Conservation (phyloP, 2,888 invertebrate genomes). For the Psylliodes chrysocephalus region DNA sequence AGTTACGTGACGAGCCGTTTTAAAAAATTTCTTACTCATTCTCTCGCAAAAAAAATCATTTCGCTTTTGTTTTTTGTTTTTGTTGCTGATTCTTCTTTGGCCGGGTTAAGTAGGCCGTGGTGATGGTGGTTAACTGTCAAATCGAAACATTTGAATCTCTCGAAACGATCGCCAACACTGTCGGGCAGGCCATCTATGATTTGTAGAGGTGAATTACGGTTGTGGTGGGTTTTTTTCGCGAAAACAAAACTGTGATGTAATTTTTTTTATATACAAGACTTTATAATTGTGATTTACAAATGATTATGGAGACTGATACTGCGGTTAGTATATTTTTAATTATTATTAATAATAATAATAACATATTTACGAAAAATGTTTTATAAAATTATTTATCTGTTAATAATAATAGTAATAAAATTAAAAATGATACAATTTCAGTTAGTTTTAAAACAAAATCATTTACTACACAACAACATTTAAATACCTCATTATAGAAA, state of each 20-base stretch:
- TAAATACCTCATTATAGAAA: no score
- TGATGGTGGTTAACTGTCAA: slow-evolving; percentile 44
- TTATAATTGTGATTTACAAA: slow-evolving; percentile 27
- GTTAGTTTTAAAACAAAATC: no score
- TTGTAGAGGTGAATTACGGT: slow-evolving; percentile 27
- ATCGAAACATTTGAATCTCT: slow-evolving; percentile 41
- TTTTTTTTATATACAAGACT: slow-evolving; percentile 25
- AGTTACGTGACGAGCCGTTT: slow-evolving; percentile 46
- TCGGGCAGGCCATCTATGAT: slow-evolving; percentile 43
- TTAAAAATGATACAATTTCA: no score
- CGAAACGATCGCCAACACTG: slow-evolving; percentile 36
- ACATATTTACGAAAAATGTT: no score
- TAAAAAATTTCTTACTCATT: slow-evolving; percentile 34
- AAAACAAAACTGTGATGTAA: slow-evolving; percentile 37
- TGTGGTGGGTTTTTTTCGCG: slow-evolving; percentile 19
- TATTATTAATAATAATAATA: no score
- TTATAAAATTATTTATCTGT: no score
- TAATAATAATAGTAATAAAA: no score
- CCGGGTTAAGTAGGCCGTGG: slow-evolving; percentile 43
- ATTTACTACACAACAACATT: no score
- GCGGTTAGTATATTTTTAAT: slow-evolving; percentile 48
- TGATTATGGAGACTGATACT: slow-evolving; percentile 50
- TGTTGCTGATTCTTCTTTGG: slow-evolving; percentile 21
- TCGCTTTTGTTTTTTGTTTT: slow-evolving; percentile 31
- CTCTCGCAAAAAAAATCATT: slow-evolving; percentile 22